Conservation (phyloP, 2,113 vertebrate species). For the Hiodon alosoides region DNA sequence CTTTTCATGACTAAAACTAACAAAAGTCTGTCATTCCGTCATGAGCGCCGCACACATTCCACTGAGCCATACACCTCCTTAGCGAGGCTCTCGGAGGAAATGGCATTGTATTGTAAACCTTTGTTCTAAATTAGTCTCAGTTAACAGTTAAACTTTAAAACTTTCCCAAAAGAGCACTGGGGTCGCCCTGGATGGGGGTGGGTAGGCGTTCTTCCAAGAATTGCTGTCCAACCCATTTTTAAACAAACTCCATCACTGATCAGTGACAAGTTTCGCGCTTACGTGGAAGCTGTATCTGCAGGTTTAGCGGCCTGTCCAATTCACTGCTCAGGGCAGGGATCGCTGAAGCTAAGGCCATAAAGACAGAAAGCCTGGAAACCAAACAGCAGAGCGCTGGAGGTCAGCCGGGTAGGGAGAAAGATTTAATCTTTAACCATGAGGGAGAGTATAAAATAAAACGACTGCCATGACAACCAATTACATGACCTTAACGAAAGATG, state of each 20-base stretch:
- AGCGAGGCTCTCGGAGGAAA: neutral
- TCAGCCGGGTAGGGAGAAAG: too few relatives aligned
- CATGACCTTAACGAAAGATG: too few relatives aligned
- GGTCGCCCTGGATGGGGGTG: neutral
- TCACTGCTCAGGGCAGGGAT: too few relatives aligned
- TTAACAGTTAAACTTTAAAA: neutral
- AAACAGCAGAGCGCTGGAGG: too few relatives aligned
- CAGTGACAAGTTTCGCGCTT: conserved; percentile 1
- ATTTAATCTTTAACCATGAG: too few relatives aligned
- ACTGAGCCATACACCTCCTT: neutral
- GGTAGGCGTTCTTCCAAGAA: neutral
- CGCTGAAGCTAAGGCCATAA: too few relatives aligned
- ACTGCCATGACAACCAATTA: too few relatives aligned
- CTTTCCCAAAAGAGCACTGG: neutral
- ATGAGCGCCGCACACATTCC: too few relatives aligned
- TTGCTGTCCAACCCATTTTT: neutral
- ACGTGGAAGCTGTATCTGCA: neutral
- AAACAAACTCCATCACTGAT: neutral
- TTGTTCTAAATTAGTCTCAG: neutral
- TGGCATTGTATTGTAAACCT: neutral
- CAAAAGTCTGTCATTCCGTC: too few relatives aligned
- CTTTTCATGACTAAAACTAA: too few relatives aligned
- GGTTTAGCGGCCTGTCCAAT: neutral
- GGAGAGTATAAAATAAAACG: too few relatives aligned
- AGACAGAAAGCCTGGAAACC: too few relatives aligned